phyloP scores from a whole-genome alignment of 2,888 invertebrate genomes.

The Drosophila borealis region DNA sequence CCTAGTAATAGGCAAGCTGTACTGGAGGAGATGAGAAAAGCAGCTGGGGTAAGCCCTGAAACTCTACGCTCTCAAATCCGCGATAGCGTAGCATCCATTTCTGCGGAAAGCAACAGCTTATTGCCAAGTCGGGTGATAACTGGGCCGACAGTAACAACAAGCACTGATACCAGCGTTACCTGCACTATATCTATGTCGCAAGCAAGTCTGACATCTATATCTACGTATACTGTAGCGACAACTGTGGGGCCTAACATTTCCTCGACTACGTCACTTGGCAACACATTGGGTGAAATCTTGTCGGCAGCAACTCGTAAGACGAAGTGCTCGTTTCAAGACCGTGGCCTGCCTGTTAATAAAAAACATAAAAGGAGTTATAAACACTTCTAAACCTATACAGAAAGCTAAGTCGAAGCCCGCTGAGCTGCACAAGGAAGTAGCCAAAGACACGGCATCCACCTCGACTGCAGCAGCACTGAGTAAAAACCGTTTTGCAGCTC shows the following conservation, averaged over 20 bases:
- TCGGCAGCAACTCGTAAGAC: constrained; percentile 3
- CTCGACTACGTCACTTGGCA: neutral
- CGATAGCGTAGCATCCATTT: neutral
- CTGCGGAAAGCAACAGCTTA: neutral
- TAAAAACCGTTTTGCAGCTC: constrained; percentile 9
- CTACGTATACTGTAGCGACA: constrained; percentile 12
- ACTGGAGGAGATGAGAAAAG: constrained; percentile 6
- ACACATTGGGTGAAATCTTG: constrained; percentile 1
- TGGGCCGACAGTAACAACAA: constrained; percentile 11
- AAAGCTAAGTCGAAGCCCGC: neutral
- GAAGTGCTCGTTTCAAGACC: constrained; percentile 14
- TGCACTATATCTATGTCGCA: constrained; percentile 9
- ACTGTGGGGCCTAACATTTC: neutral
- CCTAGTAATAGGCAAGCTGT: constrained; percentile 1
- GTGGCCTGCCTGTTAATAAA: too few relatives aligned
- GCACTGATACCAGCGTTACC: constrained; percentile 9
- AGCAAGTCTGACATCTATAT: constrained; percentile 4
- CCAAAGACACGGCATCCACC: neutral
- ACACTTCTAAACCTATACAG: neutral
- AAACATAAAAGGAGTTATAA: too few relatives aligned
- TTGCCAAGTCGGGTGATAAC: neutral
- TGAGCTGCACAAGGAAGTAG: neutral
- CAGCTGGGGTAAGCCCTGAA: neutral
- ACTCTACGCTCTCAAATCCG: too few relatives aligned
- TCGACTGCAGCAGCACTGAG: constrained; percentile 6